A percentile compares a stretch with the other conserved stretches of the same genome.
phyloP scores from a whole-genome alignment of 2,888 invertebrate genomes.

The Eulithis prunata region DNA sequence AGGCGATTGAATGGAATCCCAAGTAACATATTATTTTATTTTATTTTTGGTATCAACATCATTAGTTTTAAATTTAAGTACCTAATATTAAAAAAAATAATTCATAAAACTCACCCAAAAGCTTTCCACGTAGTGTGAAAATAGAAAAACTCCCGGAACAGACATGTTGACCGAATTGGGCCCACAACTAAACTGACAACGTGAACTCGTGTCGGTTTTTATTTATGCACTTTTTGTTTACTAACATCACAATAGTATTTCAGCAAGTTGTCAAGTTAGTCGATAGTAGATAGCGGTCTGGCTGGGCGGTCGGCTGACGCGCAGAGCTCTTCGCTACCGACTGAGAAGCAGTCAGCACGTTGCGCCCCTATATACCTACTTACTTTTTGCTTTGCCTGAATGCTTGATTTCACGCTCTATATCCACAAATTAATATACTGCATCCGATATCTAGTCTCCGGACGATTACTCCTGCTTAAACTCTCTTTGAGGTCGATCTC shows the following conservation, averaged over 20 bases:
- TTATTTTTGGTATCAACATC: too few relatives aligned
- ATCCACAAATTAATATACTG: constrained; percentile 76
- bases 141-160: constrained; percentile 76
- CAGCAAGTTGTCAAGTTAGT: constrained; percentile 42
- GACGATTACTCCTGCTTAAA: constrained; percentile 49
- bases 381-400: constrained; percentile 75
- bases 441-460: constrained; percentile 58
- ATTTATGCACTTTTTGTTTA: constrained; percentile 80
- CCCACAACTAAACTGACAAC: constrained; percentile 69
- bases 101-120: constrained; percentile 73
- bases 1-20: constrained; percentile 7
- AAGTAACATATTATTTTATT: background rate
- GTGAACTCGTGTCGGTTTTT: constrained; percentile 65
- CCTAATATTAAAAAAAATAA: constrained; percentile 23
- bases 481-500: constrained; percentile 21
- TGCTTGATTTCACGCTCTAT: constrained; percentile 80
- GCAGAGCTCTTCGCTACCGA: constrained; percentile 59
- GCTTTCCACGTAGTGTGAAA: constrained; percentile 77
- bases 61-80: background rate
- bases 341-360: constrained; percentile 63
- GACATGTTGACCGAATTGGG: constrained; percentile 68
- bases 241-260: constrained; percentile 76
- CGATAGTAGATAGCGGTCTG: constrained; percentile 6
- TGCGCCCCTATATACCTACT: constrained; percentile 77
- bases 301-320: constrained; percentile 44